phyloP scores from a whole-genome alignment of 2,797 vertebrate species.

The Lycodopsis pacificus region DNA sequence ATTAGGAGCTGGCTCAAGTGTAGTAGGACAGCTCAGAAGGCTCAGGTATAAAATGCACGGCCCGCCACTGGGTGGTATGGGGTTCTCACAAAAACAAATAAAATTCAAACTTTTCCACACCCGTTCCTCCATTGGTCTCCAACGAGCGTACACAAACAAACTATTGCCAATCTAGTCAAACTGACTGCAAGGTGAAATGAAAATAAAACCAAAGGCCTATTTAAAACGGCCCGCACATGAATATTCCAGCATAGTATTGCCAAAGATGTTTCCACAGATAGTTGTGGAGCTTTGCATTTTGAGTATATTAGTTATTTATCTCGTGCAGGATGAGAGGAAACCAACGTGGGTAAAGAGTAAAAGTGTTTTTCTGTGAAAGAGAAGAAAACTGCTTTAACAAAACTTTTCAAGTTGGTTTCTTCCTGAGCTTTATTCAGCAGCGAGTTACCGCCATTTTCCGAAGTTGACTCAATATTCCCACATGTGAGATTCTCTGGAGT shows the following conservation, averaged over 20 bases:
- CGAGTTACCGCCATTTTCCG: conserved; percentile 12
- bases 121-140: background rate
- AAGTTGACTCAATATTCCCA: conserved; percentile 4
- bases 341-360: background rate
- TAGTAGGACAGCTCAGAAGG: too few species aligned
- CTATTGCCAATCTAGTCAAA: background rate
- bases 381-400: conserved; percentile 6
- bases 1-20: too few species aligned
- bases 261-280: background rate
- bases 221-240: background rate
- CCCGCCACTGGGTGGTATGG: background rate
- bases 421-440: conserved; percentile 21
- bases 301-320: background rate
- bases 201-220: background rate
- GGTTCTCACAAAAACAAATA: too few species aligned
- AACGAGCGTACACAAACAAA: background rate
- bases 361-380: background rate
- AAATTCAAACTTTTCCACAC: background rate
- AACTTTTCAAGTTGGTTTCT: conserved; percentile 26
- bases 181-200: background rate
- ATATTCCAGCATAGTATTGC: background rate
- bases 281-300: background rate
- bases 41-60: too few species aligned
- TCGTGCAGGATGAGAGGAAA: background rate
- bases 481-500: conserved; percentile 34